Evolutionary conservation across 2,113 vertebrate genomes (phyloP).

Genomic region (Mormyrus iriodes): DNA sequence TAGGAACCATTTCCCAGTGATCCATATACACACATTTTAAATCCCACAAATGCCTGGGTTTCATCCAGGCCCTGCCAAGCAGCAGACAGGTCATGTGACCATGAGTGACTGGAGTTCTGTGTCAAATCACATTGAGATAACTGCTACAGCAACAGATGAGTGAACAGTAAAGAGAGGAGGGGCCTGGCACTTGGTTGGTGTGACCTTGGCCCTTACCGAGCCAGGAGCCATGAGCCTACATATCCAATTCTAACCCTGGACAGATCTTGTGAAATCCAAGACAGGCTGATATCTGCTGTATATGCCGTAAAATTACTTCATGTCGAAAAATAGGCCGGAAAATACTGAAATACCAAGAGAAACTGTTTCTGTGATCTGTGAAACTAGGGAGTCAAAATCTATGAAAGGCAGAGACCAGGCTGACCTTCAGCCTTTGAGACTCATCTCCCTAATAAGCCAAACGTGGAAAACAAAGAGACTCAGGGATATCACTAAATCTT

Average conservation of each 20-base stretch:
- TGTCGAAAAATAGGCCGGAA: not conserved
- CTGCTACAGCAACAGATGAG: not conserved
- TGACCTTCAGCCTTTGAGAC: not conserved
- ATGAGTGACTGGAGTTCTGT: not conserved
- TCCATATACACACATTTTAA: not conserved
- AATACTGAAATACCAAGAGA: not conserved
- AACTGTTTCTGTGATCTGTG: not conserved
- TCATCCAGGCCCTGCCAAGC: constrained; percentile 1
- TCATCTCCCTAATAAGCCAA: not conserved
- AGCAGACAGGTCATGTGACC: constrained; percentile 1
- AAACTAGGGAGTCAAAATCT: not conserved
- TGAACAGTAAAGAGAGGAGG: not conserved
- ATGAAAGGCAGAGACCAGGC: not conserved
- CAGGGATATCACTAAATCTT: not conserved
- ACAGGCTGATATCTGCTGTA: not conserved
- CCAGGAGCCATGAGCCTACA: not conserved
- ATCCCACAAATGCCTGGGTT: not conserved
- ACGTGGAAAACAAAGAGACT: not conserved
- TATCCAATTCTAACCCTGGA: not conserved
- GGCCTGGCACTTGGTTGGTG: not conserved
- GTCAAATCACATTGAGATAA: not conserved
- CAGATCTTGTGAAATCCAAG: not conserved
- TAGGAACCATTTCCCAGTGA: not conserved
- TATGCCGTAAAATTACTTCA: not conserved
- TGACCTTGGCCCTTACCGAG: not conserved